A percentile compares a stretch with the other conserved stretches of the same genome.
phyloP scores from a whole-genome alignment of 2,888 invertebrate genomes.

The Polyommatus iphigenia region DNA sequence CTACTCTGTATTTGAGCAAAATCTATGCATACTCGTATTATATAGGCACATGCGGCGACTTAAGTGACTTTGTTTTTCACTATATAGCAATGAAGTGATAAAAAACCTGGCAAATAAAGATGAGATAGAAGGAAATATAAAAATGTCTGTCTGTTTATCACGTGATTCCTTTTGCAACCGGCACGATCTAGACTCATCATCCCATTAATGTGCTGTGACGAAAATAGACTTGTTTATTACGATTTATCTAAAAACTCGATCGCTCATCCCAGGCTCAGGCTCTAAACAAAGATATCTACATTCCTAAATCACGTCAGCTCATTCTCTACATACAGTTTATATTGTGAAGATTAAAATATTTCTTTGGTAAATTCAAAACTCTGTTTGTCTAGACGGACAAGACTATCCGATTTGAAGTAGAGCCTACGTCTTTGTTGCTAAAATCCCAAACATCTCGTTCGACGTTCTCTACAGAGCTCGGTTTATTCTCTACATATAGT shows the following conservation, averaged over 20 bases:
- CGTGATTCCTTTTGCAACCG: slow-evolving; percentile 13
- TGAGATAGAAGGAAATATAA: neutral
- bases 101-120: neutral
- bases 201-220: slow-evolving; percentile 2
- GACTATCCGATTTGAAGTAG: neutral
- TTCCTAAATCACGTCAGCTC: neutral
- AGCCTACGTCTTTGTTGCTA: neutral
- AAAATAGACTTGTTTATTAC: slow-evolving; percentile 16
- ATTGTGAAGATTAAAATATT: neutral
- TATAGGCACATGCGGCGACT: too few species aligned
- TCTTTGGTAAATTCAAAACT: neutral
- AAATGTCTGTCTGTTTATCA: neutral
- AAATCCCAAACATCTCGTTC: neutral
- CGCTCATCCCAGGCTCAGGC: neutral
- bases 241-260: neutral
- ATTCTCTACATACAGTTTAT: neutral
- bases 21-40: too few species aligned
- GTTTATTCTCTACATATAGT: neutral
- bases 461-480: neutral
- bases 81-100: too few species aligned
- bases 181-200: slow-evolving; percentile 3
- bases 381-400: neutral
- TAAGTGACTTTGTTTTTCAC: too few species aligned
- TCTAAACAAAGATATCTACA: neutral
- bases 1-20: too few species aligned